These are phyloP conservation scores for Phrynocephalus guinanensis DNA, from an alignment of 2,797 vertebrate species.

Conservation along the genomic window DNA sequence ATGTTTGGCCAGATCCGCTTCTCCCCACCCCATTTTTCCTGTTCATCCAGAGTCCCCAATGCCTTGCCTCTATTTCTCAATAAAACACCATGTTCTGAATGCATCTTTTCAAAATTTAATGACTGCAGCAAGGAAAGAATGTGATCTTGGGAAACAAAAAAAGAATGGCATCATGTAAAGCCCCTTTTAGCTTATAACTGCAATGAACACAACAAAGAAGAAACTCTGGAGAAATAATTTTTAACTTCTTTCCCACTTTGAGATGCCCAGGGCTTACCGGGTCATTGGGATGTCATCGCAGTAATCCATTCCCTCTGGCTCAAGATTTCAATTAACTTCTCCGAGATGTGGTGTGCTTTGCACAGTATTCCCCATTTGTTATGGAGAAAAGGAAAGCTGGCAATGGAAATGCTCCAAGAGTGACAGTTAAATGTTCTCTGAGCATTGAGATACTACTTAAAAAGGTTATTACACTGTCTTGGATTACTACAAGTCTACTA, in stretches of 20 bases:
- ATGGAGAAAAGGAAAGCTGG: background rate
- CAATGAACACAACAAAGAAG: background rate
- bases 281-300: background rate
- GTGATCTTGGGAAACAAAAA: background rate
- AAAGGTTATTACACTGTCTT: background rate
- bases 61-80: conserved; percentile 14
- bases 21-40: background rate
- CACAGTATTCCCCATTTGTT: background rate
- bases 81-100: background rate
- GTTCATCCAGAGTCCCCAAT: background rate
- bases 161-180: background rate
- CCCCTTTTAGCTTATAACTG: fast-evolving
- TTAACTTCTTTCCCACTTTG: background rate
- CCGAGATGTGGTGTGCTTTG: background rate
- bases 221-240: background rate
- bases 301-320: background rate
- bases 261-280: background rate
- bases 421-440: background rate
- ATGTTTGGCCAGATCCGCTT: background rate
- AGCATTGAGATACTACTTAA: background rate
- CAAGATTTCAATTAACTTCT: background rate
- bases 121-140: background rate
- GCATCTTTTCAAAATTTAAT: conserved; percentile 35
- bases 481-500: background rate
- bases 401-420: background rate